Evolutionary conservation across 1,140 invertebrate species (phyloP).

Genomic region (Sminthurinus signatus): DNA sequence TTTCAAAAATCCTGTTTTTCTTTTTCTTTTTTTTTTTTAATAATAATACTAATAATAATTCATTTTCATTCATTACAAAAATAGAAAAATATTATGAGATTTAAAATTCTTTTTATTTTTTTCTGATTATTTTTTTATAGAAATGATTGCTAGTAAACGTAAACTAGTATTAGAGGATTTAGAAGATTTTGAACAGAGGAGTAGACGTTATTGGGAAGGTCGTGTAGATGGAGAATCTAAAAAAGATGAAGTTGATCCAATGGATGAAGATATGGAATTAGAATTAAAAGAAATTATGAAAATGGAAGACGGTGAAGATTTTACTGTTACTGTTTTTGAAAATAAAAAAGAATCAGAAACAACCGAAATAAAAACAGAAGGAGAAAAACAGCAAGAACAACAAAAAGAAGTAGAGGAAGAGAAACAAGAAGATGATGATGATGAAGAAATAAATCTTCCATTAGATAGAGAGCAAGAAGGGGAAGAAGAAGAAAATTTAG

Average conservation of each 20-base stretch:
- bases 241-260: slow-evolving; percentile 20
- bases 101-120: slow-evolving; percentile 8
- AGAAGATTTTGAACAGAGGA: slow-evolving; percentile 44
- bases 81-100: too few species aligned
- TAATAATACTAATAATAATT: too few species aligned
- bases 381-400: slow-evolving; percentile 9
- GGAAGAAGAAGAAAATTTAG: slow-evolving; percentile 8
- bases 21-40: slow-evolving; percentile 27
- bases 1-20: neutral
- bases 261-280: slow-evolving; percentile 42
- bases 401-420: neutral
- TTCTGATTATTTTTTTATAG: slow-evolving; percentile 39
- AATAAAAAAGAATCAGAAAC: slow-evolving; percentile 34
- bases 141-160: slow-evolving; percentile 50
- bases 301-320: slow-evolving; percentile 20
- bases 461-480: neutral
- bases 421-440: neutral
- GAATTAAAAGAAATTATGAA: slow-evolving; percentile 41
- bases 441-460: neutral
- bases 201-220: slow-evolving; percentile 40
- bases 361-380: slow-evolving; percentile 11
- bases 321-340: slow-evolving; percentile 38
- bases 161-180: slow-evolving; percentile 49
- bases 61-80: too few species aligned
- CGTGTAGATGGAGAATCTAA: slow-evolving; percentile 21